These are phyloP conservation scores for Drosophila mayri DNA, from an alignment of 1,140 invertebrate species.

Conservation along the genomic window DNA sequence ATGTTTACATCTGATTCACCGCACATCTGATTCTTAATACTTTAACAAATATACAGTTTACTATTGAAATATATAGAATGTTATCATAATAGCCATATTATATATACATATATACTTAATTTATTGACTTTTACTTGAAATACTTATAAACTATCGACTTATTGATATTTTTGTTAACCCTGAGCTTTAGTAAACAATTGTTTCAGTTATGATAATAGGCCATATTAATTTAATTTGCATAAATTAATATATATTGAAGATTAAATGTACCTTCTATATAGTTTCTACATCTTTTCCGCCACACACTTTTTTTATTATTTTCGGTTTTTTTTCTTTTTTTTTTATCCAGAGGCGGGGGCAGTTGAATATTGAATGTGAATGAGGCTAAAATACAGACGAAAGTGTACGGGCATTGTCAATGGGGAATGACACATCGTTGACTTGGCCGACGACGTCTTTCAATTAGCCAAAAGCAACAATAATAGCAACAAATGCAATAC, in stretches of 20 bases:
- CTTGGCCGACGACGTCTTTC: constrained; percentile 43
- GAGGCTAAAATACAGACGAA: constrained; percentile 43
- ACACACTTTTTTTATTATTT: no score
- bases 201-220: not conserved
- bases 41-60: no score
- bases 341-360: constrained; percentile 3
- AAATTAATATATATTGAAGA: not conserved
- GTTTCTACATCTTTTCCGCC: not conserved
- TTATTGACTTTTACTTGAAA: no score
- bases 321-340: constrained; percentile 3
- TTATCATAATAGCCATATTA: no score
- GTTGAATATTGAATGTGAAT: constrained; percentile 39
- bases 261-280: not conserved
- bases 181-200: not conserved
- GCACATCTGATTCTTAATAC: no score
- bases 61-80: no score
- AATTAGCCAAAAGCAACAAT: constrained; percentile 60
- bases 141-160: no score
- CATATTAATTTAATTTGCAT: no score
- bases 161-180: not conserved
- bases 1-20: no score
- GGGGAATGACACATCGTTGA: constrained; percentile 72
- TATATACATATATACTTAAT: no score
- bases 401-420: constrained; percentile 42
- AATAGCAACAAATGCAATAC: constrained; percentile 59